These are phyloP conservation scores for Phymatocera aterrima DNA, from an alignment of 2,888 invertebrate species.

Conservation along the genomic window DNA sequence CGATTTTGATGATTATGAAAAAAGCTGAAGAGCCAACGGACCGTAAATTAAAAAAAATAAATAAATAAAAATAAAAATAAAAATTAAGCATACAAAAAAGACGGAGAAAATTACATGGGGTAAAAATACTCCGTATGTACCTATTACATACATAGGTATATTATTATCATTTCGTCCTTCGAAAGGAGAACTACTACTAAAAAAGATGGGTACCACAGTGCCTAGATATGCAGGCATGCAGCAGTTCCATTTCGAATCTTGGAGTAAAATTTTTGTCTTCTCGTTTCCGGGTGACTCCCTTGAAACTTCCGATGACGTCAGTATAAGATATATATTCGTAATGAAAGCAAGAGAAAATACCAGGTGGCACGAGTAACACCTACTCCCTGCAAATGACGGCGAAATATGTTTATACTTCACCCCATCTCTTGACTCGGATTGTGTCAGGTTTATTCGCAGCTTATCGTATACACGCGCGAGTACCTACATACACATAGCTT, in stretches of 20 bases:
- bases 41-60: not conserved
- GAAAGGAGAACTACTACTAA: too few species aligned
- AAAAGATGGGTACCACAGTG: too few species aligned
- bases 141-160: too few species aligned
- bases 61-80: not conserved
- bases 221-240: too few species aligned
- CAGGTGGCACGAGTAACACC: too few species aligned
- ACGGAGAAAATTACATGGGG: not conserved
- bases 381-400: not conserved
- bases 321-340: too few species aligned
- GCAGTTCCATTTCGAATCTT: too few species aligned
- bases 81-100: too few species aligned
- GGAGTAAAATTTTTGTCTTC: too few species aligned
- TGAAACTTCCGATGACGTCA: too few species aligned
- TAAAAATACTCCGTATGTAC: not conserved
- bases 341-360: not conserved
- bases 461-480: not conserved
- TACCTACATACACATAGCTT: not conserved
- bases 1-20: not conserved
- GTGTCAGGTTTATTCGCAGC: not conserved
- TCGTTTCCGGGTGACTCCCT: too few species aligned
- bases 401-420: not conserved
- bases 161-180: too few species aligned
- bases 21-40: not conserved
- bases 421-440: not conserved